A percentile compares a stretch with the other conserved stretches of the same genome.
Evolutionary conservation across 2,797 vertebrate species (phyloP).

Genomic region (Mormyrops attenuatus): DNA sequence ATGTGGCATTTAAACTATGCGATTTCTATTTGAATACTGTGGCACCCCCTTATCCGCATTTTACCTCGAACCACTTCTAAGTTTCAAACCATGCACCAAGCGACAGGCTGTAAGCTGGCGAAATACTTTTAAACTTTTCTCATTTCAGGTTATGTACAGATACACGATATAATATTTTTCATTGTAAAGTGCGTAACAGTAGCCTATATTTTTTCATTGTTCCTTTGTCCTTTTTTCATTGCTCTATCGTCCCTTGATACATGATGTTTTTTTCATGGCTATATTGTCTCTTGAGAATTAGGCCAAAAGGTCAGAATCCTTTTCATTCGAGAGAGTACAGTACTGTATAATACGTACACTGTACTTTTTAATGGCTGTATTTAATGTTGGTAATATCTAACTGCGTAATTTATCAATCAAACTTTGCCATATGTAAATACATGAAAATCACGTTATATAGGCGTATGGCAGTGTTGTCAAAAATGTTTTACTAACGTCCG

Average conservation of each 20-base stretch:
- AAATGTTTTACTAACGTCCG: not conserved
- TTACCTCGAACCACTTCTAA: not conserved
- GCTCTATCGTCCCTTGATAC: not conserved
- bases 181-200: not conserved
- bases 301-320: not conserved
- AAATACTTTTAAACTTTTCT: not conserved
- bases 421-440: not conserved
- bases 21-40: not conserved
- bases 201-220: not conserved
- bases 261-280: not conserved
- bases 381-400: not conserved
- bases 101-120: not conserved
- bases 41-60: not conserved
- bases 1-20: not conserved
- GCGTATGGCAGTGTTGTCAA: not conserved
- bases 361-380: not conserved
- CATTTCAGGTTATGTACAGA: not conserved
- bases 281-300: not conserved
- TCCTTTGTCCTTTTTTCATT: not conserved
- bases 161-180: not conserved
- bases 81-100: not conserved
- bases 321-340: not conserved
- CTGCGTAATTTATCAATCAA: not conserved
- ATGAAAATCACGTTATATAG: not conserved
- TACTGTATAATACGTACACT: not conserved